These are phyloP conservation scores for Phocides pigmalion DNA, from an alignment of 1,140 invertebrate genomes.

Conservation along the genomic window DNA sequence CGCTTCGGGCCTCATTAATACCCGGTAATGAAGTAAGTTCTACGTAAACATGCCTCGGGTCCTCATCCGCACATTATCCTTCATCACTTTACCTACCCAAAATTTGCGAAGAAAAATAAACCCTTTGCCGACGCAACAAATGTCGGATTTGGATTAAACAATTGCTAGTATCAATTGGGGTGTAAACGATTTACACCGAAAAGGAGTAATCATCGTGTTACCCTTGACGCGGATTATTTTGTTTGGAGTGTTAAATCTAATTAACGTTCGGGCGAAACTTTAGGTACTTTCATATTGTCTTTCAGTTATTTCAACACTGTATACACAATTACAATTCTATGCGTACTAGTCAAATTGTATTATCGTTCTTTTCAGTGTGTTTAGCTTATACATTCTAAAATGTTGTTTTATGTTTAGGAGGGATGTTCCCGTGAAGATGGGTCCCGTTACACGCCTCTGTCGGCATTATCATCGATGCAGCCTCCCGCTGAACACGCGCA, in stretches of 20 bases:
- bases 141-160: conserved; percentile 37
- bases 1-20: conserved; percentile 71
- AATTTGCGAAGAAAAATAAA: conserved; percentile 50
- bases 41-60: conserved; percentile 74
- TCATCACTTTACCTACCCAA: conserved; percentile 51
- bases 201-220: conserved; percentile 52
- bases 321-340: no score
- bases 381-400: background rate
- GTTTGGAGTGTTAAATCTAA: conserved; percentile 58
- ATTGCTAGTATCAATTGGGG: conserved; percentile 46
- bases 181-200: conserved; percentile 55
- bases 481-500: conserved; percentile 88
- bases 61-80: conserved; percentile 66
- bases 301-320: background rate
- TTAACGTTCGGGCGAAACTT: conserved; percentile 54
- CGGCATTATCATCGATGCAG: conserved; percentile 94
- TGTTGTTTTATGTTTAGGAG: conserved; percentile 53
- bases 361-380: no score
- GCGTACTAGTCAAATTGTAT: no score
- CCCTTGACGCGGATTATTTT: conserved; percentile 58
- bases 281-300: conserved; percentile 18
- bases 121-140: conserved; percentile 50
- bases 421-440: conserved; percentile 72
- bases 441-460: conserved; percentile 89
- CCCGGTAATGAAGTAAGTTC: conserved; percentile 76